Evolutionary conservation across 1,140 invertebrate genomes (phyloP).

Genomic region (Drosophila simulans): DNA sequence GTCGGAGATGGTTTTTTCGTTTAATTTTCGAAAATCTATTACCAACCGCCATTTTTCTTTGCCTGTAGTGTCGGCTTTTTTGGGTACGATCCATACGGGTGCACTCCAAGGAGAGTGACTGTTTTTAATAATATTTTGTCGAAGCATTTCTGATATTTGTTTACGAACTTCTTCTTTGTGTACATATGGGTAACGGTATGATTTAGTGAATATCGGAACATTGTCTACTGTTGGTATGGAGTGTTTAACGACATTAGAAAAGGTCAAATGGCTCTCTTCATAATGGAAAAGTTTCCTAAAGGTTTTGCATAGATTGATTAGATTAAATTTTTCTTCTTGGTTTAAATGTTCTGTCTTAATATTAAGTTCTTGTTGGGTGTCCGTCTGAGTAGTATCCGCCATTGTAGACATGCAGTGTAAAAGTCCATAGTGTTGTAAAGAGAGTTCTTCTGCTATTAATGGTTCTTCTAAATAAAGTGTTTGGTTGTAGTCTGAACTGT

Average conservation of each 20-base stretch:
- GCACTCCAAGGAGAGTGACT: constrained; percentile 3
- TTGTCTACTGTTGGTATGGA: constrained; percentile 8
- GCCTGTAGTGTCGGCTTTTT: constrained; percentile 15
- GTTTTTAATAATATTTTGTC: constrained; percentile 5
- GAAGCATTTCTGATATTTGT: constrained; percentile 17
- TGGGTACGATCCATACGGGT: constrained; percentile 13
- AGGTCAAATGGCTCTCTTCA: constrained; percentile 21
- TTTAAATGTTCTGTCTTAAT: constrained; percentile 27
- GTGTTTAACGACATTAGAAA: constrained; percentile 22
- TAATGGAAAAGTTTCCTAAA: constrained; percentile 27
- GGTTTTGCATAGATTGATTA: constrained; percentile 19
- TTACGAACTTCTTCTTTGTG: constrained; percentile 20
- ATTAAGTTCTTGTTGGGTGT: constrained; percentile 9
- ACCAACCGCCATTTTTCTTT: constrained; percentile 23
- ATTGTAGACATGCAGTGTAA: constrained; percentile 9
- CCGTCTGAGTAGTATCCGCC: not conserved
- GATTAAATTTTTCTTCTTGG: constrained; percentile 17
- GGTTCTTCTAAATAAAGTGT: constrained; percentile 5
- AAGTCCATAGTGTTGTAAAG: not conserved
- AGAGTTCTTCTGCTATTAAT: not conserved
- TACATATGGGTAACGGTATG: constrained; percentile 8
- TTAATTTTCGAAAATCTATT: too few species aligned
- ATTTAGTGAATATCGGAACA: constrained; percentile 6
- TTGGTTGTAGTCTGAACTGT: constrained; percentile 10
- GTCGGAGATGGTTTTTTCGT: not conserved